Base-by-base conservation (phyloP, 1,140 invertebrate species). In the Himalopsyche phryganea region DNA sequence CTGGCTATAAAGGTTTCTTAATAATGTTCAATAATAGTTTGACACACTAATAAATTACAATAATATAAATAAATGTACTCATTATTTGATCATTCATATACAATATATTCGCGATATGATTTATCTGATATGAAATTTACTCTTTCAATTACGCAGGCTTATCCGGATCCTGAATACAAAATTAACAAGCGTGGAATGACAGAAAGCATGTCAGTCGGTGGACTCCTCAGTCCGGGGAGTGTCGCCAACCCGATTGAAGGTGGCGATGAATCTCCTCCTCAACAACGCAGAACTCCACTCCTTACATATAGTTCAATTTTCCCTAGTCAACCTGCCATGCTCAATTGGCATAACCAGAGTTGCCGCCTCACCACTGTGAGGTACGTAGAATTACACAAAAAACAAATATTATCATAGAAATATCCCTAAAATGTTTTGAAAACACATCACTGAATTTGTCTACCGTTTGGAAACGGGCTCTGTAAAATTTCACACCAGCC, bases 321-420 rank as follows among this genome's bases (percentile, higher is more conserved):
- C 69, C 94, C 95, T 5, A 87, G 88, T 47, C 85, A 82, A 35
- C 83, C 95, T 0, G 93, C 95, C 0, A 94, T 95, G 83, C 84
- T 98, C 2, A 93, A 96, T 73, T 98, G 96, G 96, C 90, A 98
- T 63, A 85, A 89, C 65, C 86, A 93, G 63, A 83, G 85, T 47
- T 86, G 86, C 69, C 81, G 84, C 60, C 70, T 90, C 28, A 76
- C 80, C 65, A 76, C 85, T 69, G 83, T 91, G 17, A 78, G 82
- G 28, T 68, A 49, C 51, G 50, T 56, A 2, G 7, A 49, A 14
- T n/a, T n/a, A n/a, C n/a, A n/a, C n/a, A n/a, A n/a, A n/a, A n/a
- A n/a, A n/a, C n/a, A n/a, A n/a, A n/a, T n/a, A n/a, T n/a, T n/a
- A n/a, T n/a, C n/a, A n/a, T n/a, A n/a, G n/a, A n/a, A n/a, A n/a